phyloP scores from a whole-genome alignment of 2,797 vertebrate genomes.

The Octomys mimax region DNA sequence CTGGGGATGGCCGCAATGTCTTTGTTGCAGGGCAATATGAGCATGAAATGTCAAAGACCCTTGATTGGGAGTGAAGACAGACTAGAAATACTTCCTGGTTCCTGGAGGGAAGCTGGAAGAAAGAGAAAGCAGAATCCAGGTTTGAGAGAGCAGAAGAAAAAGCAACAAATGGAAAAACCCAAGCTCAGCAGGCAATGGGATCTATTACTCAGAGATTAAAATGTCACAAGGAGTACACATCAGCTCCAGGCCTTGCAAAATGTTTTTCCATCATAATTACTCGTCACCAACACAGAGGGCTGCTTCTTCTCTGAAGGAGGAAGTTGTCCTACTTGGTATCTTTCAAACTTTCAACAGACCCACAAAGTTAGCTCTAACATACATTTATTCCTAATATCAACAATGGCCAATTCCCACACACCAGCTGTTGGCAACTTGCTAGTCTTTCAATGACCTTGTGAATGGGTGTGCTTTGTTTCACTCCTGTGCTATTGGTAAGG shows the following conservation, averaged over 20 bases:
- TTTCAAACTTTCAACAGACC: constrained; percentile 34
- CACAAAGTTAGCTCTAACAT: neutral
- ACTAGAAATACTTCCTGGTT: constrained; percentile 28
- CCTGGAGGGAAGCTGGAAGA: constrained; percentile 18
- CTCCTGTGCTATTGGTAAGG: neutral
- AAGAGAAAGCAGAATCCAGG: constrained; percentile 41
- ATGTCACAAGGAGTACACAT: constrained; percentile 71
- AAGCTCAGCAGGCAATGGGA: constrained; percentile 73
- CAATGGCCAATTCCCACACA: neutral
- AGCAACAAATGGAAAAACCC: constrained; percentile 73
- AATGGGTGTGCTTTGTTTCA: neutral
- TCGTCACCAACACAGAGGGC: constrained; percentile 37
- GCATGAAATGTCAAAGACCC: neutral
- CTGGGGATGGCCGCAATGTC: rapidly evolving
- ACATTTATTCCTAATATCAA: neutral
- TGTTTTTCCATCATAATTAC: constrained; percentile 70
- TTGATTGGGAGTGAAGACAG: neutral
- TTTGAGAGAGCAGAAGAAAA: constrained; percentile 76
- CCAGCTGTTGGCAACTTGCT: neutral
- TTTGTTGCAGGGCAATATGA: neutral
- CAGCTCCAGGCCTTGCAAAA: constrained; percentile 72
- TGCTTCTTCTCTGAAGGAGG: neutral
- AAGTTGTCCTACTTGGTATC: neutral
- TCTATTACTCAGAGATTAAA: constrained; percentile 82
- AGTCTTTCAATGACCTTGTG: neutral